Conservation (phyloP, 2,797 vertebrate species). For the Iguana delicatissima region DNA sequence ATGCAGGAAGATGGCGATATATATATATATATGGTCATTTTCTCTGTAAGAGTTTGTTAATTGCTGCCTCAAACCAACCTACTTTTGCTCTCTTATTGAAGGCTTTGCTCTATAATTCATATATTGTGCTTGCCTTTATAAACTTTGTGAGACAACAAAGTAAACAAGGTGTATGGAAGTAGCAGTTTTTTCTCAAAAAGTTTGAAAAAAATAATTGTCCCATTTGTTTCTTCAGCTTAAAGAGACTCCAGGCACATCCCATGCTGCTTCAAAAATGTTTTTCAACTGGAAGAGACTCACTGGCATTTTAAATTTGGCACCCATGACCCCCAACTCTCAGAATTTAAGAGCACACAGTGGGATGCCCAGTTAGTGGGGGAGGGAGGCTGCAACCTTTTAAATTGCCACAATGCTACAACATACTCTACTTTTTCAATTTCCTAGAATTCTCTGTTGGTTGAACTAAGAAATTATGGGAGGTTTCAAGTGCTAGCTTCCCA, state of each 20-base stretch:
- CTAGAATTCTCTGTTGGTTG: neutral
- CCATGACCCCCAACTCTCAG: neutral
- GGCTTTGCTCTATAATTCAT: neutral
- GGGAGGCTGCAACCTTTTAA: neutral
- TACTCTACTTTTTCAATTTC: neutral
- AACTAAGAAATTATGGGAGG: neutral
- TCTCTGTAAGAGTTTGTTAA: neutral
- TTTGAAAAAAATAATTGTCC: neutral
- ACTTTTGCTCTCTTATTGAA: neutral
- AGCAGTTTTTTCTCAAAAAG: neutral
- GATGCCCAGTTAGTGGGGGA: neutral
- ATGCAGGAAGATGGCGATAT: neutral
- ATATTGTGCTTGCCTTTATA: constrained; percentile 30
- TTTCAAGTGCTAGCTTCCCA: neutral
- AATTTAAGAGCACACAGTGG: neutral
- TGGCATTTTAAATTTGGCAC: neutral
- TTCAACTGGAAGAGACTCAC: neutral
- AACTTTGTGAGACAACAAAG: neutral
- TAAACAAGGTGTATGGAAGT: neutral
- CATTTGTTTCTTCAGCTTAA: neutral
- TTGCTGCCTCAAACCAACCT: neutral
- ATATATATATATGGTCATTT: neutral
- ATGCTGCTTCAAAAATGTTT: neutral
- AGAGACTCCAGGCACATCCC: neutral
- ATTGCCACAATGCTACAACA: neutral